Conservation (phyloP, 2,888 invertebrate genomes). For the Eristalis pertinax region DNA sequence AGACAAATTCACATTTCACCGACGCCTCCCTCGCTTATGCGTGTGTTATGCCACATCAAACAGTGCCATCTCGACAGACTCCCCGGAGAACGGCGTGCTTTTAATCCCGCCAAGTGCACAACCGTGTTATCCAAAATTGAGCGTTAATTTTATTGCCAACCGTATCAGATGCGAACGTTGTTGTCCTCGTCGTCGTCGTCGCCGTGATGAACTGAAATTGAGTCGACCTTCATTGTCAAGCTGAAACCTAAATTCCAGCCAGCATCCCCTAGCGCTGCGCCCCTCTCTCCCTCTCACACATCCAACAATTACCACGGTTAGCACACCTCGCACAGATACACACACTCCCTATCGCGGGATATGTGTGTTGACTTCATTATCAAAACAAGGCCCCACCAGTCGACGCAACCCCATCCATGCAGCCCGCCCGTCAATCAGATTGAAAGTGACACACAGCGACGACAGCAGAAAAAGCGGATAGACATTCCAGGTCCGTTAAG, state of each 20-base stretch:
- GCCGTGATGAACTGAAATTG: conserved; percentile 15
- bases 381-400: conserved; percentile 32
- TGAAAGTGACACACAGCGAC: conserved; percentile 13
- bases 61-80: not conserved
- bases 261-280: not conserved
- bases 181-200: too few species aligned
- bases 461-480: not conserved
- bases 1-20: not conserved
- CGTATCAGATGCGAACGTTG: not conserved
- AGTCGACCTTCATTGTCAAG: conserved; percentile 27
- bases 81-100: not conserved
- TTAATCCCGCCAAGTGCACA: not conserved
- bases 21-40: not conserved
- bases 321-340: not conserved
- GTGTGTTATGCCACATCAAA: not conserved
- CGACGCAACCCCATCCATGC: conserved; percentile 25
- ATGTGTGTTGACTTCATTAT: conserved; percentile 29
- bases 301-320: conserved; percentile 15
- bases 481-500: conserved; percentile 25
- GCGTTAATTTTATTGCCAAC: conserved; percentile 4
- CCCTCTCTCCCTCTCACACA: not conserved
- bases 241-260: not conserved
- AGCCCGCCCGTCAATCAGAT: conserved; percentile 48
- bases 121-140: not conserved
- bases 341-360: not conserved